Evolutionary conservation across 2,888 invertebrate genomes (phyloP).

Genomic region (Panopea generosa): DNA sequence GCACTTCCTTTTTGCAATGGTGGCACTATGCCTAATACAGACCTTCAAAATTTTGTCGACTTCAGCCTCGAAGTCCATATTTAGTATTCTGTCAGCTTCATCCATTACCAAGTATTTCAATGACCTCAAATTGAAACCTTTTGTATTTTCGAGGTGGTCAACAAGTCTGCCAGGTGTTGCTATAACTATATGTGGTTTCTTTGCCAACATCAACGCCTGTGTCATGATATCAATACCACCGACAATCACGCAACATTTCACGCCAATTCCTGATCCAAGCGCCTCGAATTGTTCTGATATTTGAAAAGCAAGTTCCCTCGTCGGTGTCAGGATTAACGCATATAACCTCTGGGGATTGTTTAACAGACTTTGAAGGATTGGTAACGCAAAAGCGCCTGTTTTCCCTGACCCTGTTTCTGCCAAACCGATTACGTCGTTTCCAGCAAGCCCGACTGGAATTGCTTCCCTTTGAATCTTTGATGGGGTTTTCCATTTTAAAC

Average conservation of each 20-base stretch:
- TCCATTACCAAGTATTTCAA: slow-evolving; percentile 98
- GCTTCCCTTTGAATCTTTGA: slow-evolving; percentile 98
- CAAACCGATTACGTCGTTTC: slow-evolving; percentile 91
- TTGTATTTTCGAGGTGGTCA: slow-evolving; percentile 98
- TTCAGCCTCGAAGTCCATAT: slow-evolving; percentile 99
- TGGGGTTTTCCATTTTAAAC: slow-evolving; percentile 97
- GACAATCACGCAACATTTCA: slow-evolving; percentile 92
- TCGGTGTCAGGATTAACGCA: slow-evolving; percentile 93
- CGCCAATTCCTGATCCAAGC: slow-evolving; percentile 92
- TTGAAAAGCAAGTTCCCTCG: slow-evolving; percentile 98
- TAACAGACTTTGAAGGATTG: slow-evolving; percentile 95
- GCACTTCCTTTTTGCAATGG: too few species aligned
- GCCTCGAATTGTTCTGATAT: slow-evolving; percentile 99
- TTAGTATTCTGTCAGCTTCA: slow-evolving; percentile 99
- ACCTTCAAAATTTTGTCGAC: slow-evolving; percentile 95
- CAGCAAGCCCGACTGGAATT: slow-evolving; percentile 95
- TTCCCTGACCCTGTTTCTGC: slow-evolving; percentile 98
- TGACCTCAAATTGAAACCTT: slow-evolving; percentile 96
- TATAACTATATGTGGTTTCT: slow-evolving; percentile 98
- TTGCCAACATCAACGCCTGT: slow-evolving; percentile 95
- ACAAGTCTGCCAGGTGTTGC: slow-evolving; percentile 97
- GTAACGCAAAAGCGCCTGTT: slow-evolving; percentile 98
- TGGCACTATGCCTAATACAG: too few species aligned
- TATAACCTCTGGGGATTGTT: slow-evolving; percentile 97
- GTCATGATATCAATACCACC: slow-evolving; percentile 99